Conservation (phyloP, 2,888 invertebrate genomes). For the Capitulum mitella region DNA sequence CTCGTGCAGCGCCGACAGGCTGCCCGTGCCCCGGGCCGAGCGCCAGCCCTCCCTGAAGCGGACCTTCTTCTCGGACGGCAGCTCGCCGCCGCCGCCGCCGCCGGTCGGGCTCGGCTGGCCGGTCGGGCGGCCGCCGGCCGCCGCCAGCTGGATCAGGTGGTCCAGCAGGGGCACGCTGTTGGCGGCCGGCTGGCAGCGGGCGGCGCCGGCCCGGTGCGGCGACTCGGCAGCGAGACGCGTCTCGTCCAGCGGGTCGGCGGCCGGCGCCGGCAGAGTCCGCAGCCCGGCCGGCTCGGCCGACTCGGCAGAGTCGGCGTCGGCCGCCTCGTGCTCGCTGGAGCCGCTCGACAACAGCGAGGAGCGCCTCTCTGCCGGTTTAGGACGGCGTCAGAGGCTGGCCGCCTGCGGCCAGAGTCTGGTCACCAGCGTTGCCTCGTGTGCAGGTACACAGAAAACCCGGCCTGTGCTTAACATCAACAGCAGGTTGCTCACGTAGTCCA, state of each 20-base stretch:
- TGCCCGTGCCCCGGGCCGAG: slow-evolving; percentile 2
- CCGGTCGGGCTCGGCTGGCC: neutral
- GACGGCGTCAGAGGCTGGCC: too few relatives aligned
- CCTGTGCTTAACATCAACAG: too few relatives aligned
- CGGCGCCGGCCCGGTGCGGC: neutral
- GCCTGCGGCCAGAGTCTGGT: too few relatives aligned
- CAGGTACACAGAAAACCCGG: too few relatives aligned
- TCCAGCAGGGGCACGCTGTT: neutral
- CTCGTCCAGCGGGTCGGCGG: slow-evolving; percentile 1
- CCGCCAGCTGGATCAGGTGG: neutral
- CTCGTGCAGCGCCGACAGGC: neutral
- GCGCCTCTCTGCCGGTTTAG: neutral
- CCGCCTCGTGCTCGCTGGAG: neutral
- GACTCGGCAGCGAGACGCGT: neutral
- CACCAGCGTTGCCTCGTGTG: too few relatives aligned
- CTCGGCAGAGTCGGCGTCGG: neutral
- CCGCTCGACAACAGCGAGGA: neutral
- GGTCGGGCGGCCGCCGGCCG: neutral
- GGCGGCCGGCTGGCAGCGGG: neutral
- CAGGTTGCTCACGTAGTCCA: too few relatives aligned
- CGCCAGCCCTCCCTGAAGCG: slow-evolving; percentile 1
- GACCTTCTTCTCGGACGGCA: neutral
- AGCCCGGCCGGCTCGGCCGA: neutral
- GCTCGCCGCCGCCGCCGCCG: neutral
- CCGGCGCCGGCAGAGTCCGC: neutral